Percentiles rank a stretch among this genome's conserved stretches.
Evolutionary conservation across 1,140 invertebrate species (phyloP).

Genomic region (Aphelenchoides besseyi): DNA sequence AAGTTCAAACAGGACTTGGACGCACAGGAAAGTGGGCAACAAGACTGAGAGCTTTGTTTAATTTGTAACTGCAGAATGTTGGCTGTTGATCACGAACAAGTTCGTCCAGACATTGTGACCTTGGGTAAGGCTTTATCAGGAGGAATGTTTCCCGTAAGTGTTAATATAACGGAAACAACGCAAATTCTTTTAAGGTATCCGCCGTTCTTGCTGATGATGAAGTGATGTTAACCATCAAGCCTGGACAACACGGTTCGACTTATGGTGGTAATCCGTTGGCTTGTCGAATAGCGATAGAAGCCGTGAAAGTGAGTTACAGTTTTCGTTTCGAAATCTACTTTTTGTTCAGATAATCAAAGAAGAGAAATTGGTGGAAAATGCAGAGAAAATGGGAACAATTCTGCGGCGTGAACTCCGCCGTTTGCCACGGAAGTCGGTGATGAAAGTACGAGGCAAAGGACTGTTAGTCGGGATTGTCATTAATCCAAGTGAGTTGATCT

Average conservation of each 20-base stretch:
- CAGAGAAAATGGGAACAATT: slow-evolving; percentile 75
- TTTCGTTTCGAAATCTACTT: neutral
- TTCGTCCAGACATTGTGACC: slow-evolving; percentile 86
- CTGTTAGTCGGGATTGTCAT: slow-evolving; percentile 91
- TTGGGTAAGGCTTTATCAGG: slow-evolving; percentile 95
- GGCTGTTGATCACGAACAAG: slow-evolving; percentile 83
- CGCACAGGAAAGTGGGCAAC: slow-evolving; percentile 92
- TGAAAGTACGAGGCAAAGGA: slow-evolving; percentile 80
- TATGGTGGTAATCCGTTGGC: slow-evolving; percentile 96
- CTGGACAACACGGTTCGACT: slow-evolving; percentile 90
- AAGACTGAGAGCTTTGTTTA: too few relatives aligned
- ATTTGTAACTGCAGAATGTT: too few relatives aligned
- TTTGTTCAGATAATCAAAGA: slow-evolving; percentile 71
- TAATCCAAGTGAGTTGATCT: slow-evolving; percentile 69
- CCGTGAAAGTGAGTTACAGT: slow-evolving; percentile 65
- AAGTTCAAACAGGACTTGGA: slow-evolving; percentile 87
- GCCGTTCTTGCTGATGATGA: slow-evolving; percentile 80
- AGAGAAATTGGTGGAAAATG: slow-evolving; percentile 83
- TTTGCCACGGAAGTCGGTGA: slow-evolving; percentile 75
- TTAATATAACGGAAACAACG: neutral
- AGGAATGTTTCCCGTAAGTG: slow-evolving; percentile 90
- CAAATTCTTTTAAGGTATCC: slow-evolving; percentile 68
- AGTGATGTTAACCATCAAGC: slow-evolving; percentile 83
- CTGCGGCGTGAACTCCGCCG: slow-evolving; percentile 73
- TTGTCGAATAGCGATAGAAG: slow-evolving; percentile 72